These are phyloP conservation scores for Tetragnatha versicolor DNA, from an alignment of 1,140 invertebrate genomes.

Conservation along the genomic window DNA sequence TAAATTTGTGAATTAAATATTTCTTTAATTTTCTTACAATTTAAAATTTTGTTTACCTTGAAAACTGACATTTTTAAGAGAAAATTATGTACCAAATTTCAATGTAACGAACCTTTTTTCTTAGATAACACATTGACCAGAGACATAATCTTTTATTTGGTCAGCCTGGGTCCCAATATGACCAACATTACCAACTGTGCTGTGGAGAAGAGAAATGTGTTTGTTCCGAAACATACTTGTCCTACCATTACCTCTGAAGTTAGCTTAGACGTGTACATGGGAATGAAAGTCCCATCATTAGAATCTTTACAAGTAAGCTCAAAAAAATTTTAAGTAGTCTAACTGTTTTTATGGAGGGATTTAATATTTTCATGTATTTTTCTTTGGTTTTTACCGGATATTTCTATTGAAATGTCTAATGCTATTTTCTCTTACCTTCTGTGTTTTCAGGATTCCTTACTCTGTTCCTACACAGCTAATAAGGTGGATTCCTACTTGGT, in stretches of 20 bases:
- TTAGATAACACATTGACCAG: slow-evolving; percentile 63
- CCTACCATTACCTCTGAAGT: slow-evolving; percentile 63
- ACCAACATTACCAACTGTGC: slow-evolving; percentile 67
- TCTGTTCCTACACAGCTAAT: slow-evolving; percentile 30
- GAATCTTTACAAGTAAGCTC: slow-evolving; percentile 9
- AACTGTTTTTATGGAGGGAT: background rate
- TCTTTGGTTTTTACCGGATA: no score
- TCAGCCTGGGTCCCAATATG: slow-evolving; percentile 68
- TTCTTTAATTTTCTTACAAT: no score
- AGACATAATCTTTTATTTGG: slow-evolving; percentile 66
- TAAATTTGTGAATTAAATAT: no score
- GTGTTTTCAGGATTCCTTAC: slow-evolving; percentile 23
- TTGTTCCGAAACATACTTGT: slow-evolving; percentile 64
- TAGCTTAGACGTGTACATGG: slow-evolving; percentile 65
- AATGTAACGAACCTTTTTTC: no score
- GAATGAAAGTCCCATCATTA: slow-evolving; percentile 57
- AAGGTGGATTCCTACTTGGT: slow-evolving; percentile 37
- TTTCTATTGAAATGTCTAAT: no score
- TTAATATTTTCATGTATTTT: no score
- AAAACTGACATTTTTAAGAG: no score
- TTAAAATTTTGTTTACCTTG: no score
- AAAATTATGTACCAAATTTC: no score
- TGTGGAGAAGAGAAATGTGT: slow-evolving; percentile 64
- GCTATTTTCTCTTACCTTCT: background rate
- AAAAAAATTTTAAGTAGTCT: background rate